Base-by-base conservation (phyloP, 2,888 invertebrate genomes). In the Poecilobothrus nobilitatus region DNA sequence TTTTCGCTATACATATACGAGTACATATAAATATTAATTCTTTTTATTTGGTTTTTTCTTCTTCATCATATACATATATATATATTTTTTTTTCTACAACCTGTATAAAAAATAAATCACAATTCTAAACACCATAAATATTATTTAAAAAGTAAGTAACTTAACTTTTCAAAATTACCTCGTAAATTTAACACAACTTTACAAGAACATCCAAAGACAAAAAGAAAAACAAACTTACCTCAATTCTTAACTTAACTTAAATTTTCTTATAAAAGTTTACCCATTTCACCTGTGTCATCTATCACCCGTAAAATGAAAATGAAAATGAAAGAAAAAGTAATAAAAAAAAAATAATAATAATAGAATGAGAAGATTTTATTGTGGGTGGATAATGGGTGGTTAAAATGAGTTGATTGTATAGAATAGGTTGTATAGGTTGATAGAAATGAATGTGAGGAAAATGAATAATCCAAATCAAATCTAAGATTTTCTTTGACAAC, bases 211-310 rank as follows among this genome's bases (percentile, higher is more conserved):
- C 41, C 41, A 41, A 53, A 53, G 6, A 53, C 53, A 53, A 2
- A 18, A n/a, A 53, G 18, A 53, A 53, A 53, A 53, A 27, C 27
- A 27, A 27, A 27, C 27, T 27, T 5, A 27, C 27, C 27, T 27
- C 27, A 27, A 27, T 5, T 27, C 27, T 27, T 27, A 27, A 27
- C 27, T 27, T 5, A 27, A 27, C 27, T 27, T 27, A 27, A 27
- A 37, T 53, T 53, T 53, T n/a, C 27, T 27, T 27, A 27, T 27
- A 12, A 53, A 53, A 53, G 15, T 53, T 53, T 53, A 53, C 53
- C 53, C 53, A 53, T 53, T 53, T 53, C 53, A 53, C 53, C 53
- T 53, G 9, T 53, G 53, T 53, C 53, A 53, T 53, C 53, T 53
- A 53, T 53, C 53, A 53, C 53, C 15, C 4, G 6, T 6, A 18